Evolutionary conservation across 2,113 vertebrate species (phyloP), one percentile per base, ranked within the genome.

Genomic region (Nyctibius bracteatus): DNA sequence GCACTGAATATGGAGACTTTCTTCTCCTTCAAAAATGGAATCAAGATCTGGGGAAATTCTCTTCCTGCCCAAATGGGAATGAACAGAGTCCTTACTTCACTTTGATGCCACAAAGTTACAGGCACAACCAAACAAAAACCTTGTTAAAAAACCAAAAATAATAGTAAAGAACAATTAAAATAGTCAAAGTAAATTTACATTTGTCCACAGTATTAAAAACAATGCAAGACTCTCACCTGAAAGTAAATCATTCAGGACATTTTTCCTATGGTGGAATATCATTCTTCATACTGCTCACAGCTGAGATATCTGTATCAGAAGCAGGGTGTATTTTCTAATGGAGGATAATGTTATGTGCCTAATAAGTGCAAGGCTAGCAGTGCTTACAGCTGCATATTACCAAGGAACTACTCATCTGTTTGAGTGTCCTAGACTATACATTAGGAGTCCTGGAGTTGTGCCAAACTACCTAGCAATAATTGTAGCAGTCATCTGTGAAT

Each of bases 401-500:
- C 35, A 73, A 71, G 35, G 63, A 97, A 72, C 8, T 94, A 55
- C 63, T 96, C 82, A 81, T 95, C 89, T 89, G 14, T 82, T 85
- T 81, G 63, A 86, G 62, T 70, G 37, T 57, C 85, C 73, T 74
- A 82, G 39, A 47, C 68, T 84, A 87, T 85, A 89, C 4, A 2
- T 71, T 88, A 78, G 30, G 59, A 68, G 63, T n/a, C 47, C 59
- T 95, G 96, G 89, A 81, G 21, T 59, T 1, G 0, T 37, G 83
- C 92, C 92, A 92, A 91, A 87, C 66, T 87, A 93, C 62, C 86
- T 67, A 24, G 62, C 73, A 92, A 93, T 97, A 92, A 93, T 90
- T 95, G 90, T 95, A 88, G 80, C 83, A 96, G 78, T 83, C 95
- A 91, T 95, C 87, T 95, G 75, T 92, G 86, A 93, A 91, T 90